These are phyloP conservation scores for Mantis religiosa DNA, from an alignment of 2,888 invertebrate genomes.

Conservation along the genomic window DNA sequence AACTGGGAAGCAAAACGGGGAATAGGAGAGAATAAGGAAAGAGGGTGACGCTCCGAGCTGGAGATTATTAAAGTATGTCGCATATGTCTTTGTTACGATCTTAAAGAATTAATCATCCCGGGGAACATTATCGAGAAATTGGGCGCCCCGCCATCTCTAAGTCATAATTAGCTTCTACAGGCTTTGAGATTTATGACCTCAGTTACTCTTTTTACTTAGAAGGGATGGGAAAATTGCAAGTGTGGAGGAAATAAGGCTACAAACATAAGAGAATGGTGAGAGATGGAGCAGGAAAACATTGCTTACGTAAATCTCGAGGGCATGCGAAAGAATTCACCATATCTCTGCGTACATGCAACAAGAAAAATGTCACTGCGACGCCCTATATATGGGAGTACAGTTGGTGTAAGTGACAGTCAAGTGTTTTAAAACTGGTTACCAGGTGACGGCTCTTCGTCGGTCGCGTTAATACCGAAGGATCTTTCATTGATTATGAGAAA, in stretches of 20 bases:
- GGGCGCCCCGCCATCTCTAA: conserved; percentile 23
- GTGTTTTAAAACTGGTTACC: too few relatives aligned
- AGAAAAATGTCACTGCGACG: too few relatives aligned
- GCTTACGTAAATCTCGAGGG: too few relatives aligned
- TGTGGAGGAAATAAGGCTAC: not conserved
- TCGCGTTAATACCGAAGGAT: too few relatives aligned
- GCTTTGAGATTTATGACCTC: conserved; percentile 27
- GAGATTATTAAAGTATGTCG: conserved; percentile 29
- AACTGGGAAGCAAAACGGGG: conserved; percentile 8
- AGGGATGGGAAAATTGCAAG: not conserved
- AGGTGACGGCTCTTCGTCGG: too few relatives aligned
- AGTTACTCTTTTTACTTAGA: conserved; percentile 4
- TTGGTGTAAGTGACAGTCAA: too few relatives aligned
- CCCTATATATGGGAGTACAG: too few relatives aligned
- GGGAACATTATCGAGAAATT: conserved; percentile 28
- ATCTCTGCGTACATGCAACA: too few relatives aligned
- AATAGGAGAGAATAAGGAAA: conserved; percentile 15
- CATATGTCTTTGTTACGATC: conserved; percentile 30
- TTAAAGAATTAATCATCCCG: conserved; percentile 28
- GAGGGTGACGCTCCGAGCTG: not conserved
- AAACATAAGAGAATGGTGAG: not conserved
- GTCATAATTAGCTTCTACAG: conserved; percentile 30
- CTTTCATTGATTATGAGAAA: too few relatives aligned
- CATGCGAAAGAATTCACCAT: not conserved
- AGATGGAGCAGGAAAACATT: not conserved